A percentile compares a stretch with the other conserved stretches of the same genome.
Evolutionary conservation across 2,113 vertebrate species (phyloP).

Genomic region (Caracal caracal): DNA sequence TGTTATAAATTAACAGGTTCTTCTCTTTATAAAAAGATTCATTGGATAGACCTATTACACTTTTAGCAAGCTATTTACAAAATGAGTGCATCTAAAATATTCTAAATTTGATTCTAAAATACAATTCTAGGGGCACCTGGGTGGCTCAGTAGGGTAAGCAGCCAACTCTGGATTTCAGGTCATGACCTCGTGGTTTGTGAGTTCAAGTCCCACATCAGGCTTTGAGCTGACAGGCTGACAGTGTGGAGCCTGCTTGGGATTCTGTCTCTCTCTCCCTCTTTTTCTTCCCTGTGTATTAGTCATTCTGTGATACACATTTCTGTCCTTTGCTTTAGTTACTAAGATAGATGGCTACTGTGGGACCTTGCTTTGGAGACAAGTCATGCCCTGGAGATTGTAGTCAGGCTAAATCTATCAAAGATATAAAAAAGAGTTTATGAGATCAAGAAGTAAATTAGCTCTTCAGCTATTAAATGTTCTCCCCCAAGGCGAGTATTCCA

Average conservation of each 20-base stretch:
- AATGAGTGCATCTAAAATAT: slow-evolving; percentile 42
- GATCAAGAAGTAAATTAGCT: slow-evolving; percentile 48
- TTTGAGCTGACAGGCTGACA: too few species aligned
- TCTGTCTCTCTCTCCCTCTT: too few species aligned
- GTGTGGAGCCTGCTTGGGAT: too few species aligned
- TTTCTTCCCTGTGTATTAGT: neutral
- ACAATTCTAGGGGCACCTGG: neutral
- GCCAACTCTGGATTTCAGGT: too few species aligned
- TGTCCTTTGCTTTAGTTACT: slow-evolving; percentile 50
- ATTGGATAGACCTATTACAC: neutral
- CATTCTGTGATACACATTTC: slow-evolving; percentile 19
- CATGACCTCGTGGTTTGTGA: too few species aligned
- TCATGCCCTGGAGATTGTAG: slow-evolving; percentile 57
- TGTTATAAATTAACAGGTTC: slow-evolving; percentile 41
- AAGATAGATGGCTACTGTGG: slow-evolving; percentile 49
- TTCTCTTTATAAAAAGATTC: neutral
- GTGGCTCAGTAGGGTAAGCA: too few species aligned
- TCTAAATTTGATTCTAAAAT: slow-evolving; percentile 17
- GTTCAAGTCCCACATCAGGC: too few species aligned
- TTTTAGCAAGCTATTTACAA: slow-evolving; percentile 20
- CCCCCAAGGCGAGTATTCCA: slow-evolving; percentile 52
- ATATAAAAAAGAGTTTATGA: slow-evolving; percentile 51
- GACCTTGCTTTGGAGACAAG: slow-evolving; percentile 38
- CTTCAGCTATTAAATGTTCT: slow-evolving; percentile 24
- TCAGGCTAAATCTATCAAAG: slow-evolving; percentile 49